Evolutionary conservation across 1,140 invertebrate genomes (phyloP).

Genomic region (Drosophila truncata): DNA sequence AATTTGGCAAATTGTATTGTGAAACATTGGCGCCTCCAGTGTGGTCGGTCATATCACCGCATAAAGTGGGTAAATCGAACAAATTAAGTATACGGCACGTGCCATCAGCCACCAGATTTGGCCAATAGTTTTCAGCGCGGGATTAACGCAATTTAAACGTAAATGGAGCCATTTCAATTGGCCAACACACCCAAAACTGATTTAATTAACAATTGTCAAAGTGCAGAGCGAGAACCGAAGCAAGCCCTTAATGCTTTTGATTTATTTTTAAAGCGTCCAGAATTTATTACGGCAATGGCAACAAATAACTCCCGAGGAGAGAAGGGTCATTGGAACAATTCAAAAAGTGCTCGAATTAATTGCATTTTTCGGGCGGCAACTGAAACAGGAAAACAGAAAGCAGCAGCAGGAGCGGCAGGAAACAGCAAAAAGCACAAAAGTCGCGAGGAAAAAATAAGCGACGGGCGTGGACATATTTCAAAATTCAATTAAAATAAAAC

Average conservation of each 20-base stretch:
- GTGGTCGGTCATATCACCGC: slow-evolving; percentile 1
- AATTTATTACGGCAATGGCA: slow-evolving; percentile 67
- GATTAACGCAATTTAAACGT: slow-evolving; percentile 38
- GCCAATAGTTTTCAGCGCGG: background rate
- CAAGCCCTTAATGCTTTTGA: slow-evolving; percentile 62
- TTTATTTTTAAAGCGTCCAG: slow-evolving; percentile 58
- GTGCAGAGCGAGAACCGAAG: background rate
- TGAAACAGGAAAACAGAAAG: slow-evolving; percentile 33
- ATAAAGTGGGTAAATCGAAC: slow-evolving; percentile 12
- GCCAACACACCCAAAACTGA: slow-evolving; percentile 28
- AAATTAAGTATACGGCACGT: slow-evolving; percentile 55
- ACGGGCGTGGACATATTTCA: slow-evolving; percentile 70
- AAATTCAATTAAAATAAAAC: slow-evolving; percentile 83
- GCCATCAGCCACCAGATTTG: background rate
- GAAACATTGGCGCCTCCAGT: too few relatives aligned
- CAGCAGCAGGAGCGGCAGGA: slow-evolving; percentile 18
- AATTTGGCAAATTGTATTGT: slow-evolving; percentile 1
- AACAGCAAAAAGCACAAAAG: slow-evolving; percentile 27
- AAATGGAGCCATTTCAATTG: slow-evolving; percentile 23
- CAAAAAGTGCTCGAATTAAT: slow-evolving; percentile 79
- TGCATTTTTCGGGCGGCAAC: slow-evolving; percentile 61
- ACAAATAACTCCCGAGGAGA: slow-evolving; percentile 42
- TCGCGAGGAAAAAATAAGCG: slow-evolving; percentile 10
- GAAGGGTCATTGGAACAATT: slow-evolving; percentile 60
- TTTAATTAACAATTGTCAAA: slow-evolving; percentile 68